Percentiles rank a stretch among this genome's conserved stretches.
phyloP scores from a whole-genome alignment of 2,797 vertebrate species.

The Lutjanus argentimaculatus region DNA sequence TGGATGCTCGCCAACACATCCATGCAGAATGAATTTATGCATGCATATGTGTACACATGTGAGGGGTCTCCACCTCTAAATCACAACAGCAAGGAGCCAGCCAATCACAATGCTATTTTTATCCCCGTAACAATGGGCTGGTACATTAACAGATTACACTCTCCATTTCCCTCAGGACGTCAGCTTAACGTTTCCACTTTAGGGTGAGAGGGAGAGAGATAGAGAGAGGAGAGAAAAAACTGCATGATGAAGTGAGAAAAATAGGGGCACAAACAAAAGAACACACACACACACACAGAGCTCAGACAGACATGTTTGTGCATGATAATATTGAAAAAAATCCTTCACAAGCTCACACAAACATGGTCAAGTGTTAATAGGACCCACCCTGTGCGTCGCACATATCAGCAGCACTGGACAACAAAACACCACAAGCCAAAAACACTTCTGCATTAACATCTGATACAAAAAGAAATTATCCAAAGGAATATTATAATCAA shows the following conservation, averaged over 20 bases:
- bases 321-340: background rate
- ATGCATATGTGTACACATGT: constrained; percentile 12
- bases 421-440: background rate
- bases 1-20: constrained; percentile 21
- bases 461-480: background rate
- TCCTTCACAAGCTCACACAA: background rate
- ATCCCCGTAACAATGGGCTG: constrained; percentile 61
- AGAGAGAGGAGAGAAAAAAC: constrained; percentile 14
- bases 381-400: background rate
- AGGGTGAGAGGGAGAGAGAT: constrained; percentile 35
- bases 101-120: constrained; percentile 77
- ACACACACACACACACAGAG: background rate
- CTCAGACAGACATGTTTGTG: constrained; percentile 15
- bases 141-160: constrained; percentile 79
- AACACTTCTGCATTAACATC: background rate
- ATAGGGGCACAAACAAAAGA: background rate
- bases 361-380: background rate
- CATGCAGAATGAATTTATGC: background rate
- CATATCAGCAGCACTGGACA: background rate
- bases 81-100: constrained; percentile 57
- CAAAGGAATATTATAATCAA: background rate
- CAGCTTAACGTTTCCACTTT: constrained; percentile 73
- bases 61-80: constrained; percentile 40
- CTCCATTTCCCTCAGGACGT: constrained; percentile 64
- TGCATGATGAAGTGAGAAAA: constrained; percentile 38